Conservation (phyloP, 1,140 invertebrate species). For the Megalopta genalis region DNA sequence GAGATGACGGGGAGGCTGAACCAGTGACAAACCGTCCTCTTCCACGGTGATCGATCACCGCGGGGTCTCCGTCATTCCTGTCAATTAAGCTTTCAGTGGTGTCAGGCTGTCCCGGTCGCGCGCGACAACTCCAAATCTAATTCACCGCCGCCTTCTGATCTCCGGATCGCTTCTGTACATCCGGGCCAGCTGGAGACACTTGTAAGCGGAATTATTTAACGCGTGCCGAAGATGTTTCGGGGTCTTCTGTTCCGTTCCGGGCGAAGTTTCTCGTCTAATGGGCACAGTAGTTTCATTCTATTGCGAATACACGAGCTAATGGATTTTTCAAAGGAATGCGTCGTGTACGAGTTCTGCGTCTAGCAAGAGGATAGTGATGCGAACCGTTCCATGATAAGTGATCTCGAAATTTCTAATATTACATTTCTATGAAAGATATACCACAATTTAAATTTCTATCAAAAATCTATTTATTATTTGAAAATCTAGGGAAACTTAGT, state of each 20-base stretch:
- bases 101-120: conserved; percentile 19
- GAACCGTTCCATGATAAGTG: too few relatives aligned
- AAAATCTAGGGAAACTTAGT: too few relatives aligned
- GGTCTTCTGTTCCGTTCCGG: background rate
- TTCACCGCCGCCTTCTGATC: conserved; percentile 21
- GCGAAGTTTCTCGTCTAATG: background rate
- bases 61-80: conserved; percentile 41
- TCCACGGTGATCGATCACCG: conserved; percentile 38
- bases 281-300: too few relatives aligned
- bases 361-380: too few relatives aligned
- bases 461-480: too few relatives aligned
- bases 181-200: background rate
- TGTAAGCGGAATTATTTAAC: conserved; percentile 1
- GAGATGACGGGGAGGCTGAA: conserved; percentile 12
- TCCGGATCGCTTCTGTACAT: background rate
- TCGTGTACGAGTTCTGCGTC: too few relatives aligned
- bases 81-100: conserved; percentile 51
- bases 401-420: too few relatives aligned
- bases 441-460: too few relatives aligned
- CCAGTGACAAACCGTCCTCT: conserved; percentile 30
- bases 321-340: too few relatives aligned
- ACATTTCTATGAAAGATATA: too few relatives aligned
- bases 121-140: conserved; percentile 27
- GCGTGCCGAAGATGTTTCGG: background rate
- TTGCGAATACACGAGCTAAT: too few relatives aligned